Evolutionary conservation across 2,888 invertebrate genomes (phyloP), one percentile per base, ranked within the genome.

Genomic region (Falcaria lacertinaria): DNA sequence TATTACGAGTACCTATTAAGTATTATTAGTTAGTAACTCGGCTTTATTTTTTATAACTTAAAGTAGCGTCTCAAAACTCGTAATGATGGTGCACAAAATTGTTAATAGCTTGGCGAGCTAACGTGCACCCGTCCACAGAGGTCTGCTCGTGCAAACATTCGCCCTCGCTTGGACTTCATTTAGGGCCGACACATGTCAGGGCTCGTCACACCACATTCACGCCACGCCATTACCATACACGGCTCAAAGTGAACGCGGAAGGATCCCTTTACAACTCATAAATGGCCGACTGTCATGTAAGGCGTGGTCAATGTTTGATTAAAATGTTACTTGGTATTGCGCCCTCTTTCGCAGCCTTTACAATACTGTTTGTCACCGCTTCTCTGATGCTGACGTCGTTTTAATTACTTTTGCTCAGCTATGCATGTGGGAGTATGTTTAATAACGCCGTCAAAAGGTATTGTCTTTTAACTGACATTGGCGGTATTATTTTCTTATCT

Each of bases 221-320:
- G 73, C 76, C 78, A 68, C 61, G 73, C 76, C 79, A 86, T 86
- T 86, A 84, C 75, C 83, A 83, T 80, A 81, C 73, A 65, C 60
- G 64, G 58, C 69, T 73, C 74, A 78, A 77, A 77, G 72, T 73
- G 74, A 77, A 68, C 71, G 71, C 63, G 70, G 71, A 77, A 72
- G 72, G 72, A 75, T 75, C 77, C 80, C 75, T 77, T 77, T 71
- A 75, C 72, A 75, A 74, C 78, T 78, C 80, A 76, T 82, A 80
- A 80, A 83, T 80, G 79, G 77, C 67, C 69, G 71, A 71, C 74
- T 73, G 72, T 75, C 72, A 69, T 64, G 59, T 57, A 60, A 72
- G 83, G 83, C 77, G 80, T 80, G 81, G 84, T 73, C 77, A 71
- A 64, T 74, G 78, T 80, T 79, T 85, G 81, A 84, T 85, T 87